A percentile compares a stretch with the other conserved stretches of the same genome.
Evolutionary conservation across 2,797 vertebrate genomes (phyloP).

Genomic region (Tadarida brasiliensis): DNA sequence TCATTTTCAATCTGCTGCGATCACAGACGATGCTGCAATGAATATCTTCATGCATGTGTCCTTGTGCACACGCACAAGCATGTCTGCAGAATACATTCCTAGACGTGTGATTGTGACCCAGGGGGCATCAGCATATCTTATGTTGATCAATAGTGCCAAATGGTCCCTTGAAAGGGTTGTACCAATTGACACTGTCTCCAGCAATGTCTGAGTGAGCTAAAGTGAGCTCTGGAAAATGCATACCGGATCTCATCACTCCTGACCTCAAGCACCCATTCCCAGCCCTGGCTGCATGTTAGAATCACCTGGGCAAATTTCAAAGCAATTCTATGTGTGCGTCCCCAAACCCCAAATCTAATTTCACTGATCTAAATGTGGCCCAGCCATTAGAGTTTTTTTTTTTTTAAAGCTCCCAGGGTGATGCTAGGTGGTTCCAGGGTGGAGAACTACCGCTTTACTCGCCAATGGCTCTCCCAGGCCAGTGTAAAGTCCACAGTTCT

Average conservation of each 20-base stretch:
- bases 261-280: not conserved
- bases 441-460: not conserved
- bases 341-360: not conserved
- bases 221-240: not conserved
- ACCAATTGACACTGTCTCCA: not conserved
- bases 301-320: not conserved
- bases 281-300: accelerated
- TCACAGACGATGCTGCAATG: too few relatives aligned
- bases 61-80: not conserved
- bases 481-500: not conserved
- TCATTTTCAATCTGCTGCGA: not conserved
- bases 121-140: not conserved
- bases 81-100: not conserved
- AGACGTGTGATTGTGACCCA: not conserved
- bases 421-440: not conserved
- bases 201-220: not conserved
- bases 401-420: not conserved
- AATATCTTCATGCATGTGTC: not conserved
- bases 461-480: not conserved
- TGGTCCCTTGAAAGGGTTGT: not conserved
- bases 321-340: not conserved
- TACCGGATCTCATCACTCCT: not conserved
- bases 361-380: not conserved
- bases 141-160: not conserved
- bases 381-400: not conserved